A percentile compares a stretch with the other conserved stretches of the same genome.
Conservation (phyloP, 64 coral and sea anemone genomes). For the Montipora foliosa region DNA sequence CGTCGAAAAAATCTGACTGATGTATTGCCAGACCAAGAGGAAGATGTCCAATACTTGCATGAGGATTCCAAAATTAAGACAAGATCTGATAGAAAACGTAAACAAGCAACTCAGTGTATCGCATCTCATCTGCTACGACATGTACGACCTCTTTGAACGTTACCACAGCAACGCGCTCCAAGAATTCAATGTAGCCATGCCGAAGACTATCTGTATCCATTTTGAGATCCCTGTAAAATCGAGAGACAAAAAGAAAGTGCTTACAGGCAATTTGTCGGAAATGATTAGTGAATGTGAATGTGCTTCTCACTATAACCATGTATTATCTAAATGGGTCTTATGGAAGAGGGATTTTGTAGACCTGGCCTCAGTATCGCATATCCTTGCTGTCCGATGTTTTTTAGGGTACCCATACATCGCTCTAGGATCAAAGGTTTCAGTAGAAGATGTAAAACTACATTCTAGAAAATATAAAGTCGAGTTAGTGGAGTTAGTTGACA, state of each 20-base stretch:
- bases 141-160: conserved; percentile 63
- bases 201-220: conserved; percentile 50
- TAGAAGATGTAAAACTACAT: too few relatives aligned
- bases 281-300: conserved; percentile 67
- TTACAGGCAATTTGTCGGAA: conserved; percentile 65
- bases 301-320: conserved; percentile 6
- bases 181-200: neutral
- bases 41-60: too few relatives aligned
- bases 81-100: conserved; percentile 46
- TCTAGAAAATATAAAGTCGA: too few relatives aligned
- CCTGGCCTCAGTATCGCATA: too few relatives aligned
- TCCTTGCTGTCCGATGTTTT: too few relatives aligned
- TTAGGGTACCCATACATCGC: too few relatives aligned
- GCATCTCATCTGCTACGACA: conserved; percentile 80
- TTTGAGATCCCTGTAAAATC: conserved; percentile 71
- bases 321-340: too few relatives aligned
- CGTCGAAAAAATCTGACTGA: conserved; percentile 37
- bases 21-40: neutral
- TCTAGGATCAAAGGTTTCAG: too few relatives aligned
- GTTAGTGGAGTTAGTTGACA: too few relatives aligned
- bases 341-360: too few relatives aligned
- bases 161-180: conserved; percentile 69
- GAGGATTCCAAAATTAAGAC: too few relatives aligned
- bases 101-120: conserved; percentile 68
- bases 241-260: conserved; percentile 66